Conservation (phyloP, 2,888 invertebrate species). For the Scrobipalpa atriplicella region DNA sequence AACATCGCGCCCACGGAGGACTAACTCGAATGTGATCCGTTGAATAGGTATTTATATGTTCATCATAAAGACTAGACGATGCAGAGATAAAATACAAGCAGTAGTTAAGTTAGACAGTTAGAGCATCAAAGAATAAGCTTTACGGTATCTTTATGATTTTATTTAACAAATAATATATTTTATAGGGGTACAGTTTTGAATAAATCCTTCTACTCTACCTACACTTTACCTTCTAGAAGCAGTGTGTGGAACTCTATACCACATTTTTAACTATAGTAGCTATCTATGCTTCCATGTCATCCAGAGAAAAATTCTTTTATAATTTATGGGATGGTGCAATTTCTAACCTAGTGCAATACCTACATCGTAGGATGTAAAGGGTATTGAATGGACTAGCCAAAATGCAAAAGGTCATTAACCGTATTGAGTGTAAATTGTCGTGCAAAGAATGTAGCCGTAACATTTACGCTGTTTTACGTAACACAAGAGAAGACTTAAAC, state of each 20-base stretch:
- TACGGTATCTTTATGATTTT: too few species aligned
- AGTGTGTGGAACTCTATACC: too few species aligned
- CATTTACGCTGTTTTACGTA: constrained; percentile 10
- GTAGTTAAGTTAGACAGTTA: too few species aligned
- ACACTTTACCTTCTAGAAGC: too few species aligned
- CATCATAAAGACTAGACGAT: constrained; percentile 5
- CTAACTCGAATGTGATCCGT: constrained; percentile 50
- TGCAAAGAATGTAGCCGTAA: constrained; percentile 10
- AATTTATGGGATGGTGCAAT: background rate
- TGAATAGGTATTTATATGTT: constrained; percentile 1
- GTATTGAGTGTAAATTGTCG: background rate
- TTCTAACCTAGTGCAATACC: background rate
- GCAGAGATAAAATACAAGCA: background rate
- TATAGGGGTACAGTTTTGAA: too few species aligned
- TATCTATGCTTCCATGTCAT: too few species aligned
- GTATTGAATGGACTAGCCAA: background rate
- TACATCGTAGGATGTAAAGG: background rate
- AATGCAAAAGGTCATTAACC: constrained; percentile 12
- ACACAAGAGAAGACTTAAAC: background rate
- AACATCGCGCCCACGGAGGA: constrained; percentile 61
- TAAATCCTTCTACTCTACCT: too few species aligned
- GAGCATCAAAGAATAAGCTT: background rate
- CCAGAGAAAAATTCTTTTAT: too few species aligned
- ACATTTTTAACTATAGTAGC: too few species aligned
- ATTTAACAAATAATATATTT: too few species aligned